Evolutionary conservation across 2,888 invertebrate species (phyloP).

Genomic region (Saturnia japonica): DNA sequence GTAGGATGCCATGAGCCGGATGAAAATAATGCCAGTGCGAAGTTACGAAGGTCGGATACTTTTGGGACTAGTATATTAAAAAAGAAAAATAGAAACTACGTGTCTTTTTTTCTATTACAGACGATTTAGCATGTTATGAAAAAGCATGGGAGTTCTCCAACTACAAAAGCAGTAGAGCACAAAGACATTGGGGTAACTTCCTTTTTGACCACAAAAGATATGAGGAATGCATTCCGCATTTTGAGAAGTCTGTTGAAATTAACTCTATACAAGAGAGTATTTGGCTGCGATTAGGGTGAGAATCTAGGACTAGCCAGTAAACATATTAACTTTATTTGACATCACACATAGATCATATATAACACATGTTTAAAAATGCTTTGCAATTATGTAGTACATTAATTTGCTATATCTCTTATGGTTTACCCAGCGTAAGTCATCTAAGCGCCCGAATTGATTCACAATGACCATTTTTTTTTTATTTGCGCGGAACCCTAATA

Average conservation of each 20-base stretch:
- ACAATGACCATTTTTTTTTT: no score
- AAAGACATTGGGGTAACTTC: slow-evolving; percentile 93
- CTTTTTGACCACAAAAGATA: slow-evolving; percentile 89
- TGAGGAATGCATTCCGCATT: slow-evolving; percentile 89
- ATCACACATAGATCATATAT: slow-evolving; percentile 24
- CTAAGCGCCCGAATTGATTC: no score
- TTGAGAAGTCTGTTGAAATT: slow-evolving; percentile 90
- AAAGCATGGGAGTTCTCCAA: slow-evolving; percentile 96
- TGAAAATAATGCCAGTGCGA: no score
- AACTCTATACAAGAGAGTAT: slow-evolving; percentile 94
- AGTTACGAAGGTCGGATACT: no score
- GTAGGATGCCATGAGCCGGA: no score
- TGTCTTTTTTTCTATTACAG: slow-evolving; percentile 57
- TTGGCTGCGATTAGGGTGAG: slow-evolving; percentile 90
- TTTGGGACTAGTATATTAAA: no score
- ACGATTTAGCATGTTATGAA: slow-evolving; percentile 90
- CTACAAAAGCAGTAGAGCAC: slow-evolving; percentile 90
- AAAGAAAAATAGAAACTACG: background rate
- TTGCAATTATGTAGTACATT: no score
- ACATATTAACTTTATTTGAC: no score
- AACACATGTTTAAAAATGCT: no score
- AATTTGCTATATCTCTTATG: no score
- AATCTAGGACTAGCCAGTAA: background rate
- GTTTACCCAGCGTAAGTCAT: no score
- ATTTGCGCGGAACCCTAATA: no score